phyloP scores from a whole-genome alignment of 2,888 invertebrate species.

The Hydriomena furcata region DNA sequence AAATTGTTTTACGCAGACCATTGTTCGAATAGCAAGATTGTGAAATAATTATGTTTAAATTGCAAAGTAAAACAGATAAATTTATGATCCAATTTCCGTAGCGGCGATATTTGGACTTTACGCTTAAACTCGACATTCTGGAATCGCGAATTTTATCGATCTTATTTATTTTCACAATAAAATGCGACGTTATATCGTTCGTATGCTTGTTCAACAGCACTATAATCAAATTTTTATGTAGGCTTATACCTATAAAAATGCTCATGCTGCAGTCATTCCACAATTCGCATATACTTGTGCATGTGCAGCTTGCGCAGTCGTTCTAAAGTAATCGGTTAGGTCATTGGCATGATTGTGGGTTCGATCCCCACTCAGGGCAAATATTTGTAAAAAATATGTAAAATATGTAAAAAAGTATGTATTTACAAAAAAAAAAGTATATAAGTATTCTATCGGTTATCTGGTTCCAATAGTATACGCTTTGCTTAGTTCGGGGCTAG shows the following conservation, averaged over 20 bases:
- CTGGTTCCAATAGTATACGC: too few species aligned
- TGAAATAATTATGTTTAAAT: conserved; percentile 51
- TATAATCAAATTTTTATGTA: conserved; percentile 5
- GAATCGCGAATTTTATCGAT: conserved; percentile 45
- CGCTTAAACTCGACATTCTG: conserved; percentile 36
- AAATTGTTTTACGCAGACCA: conserved; percentile 42
- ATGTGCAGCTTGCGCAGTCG: too few species aligned
- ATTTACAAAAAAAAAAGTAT: too few species aligned
- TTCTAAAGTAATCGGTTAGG: too few species aligned
- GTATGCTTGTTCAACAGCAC: conserved; percentile 6
- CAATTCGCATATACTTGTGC: not conserved
- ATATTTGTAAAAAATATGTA: too few species aligned
- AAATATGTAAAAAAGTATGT: too few species aligned
- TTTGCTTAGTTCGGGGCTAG: too few species aligned
- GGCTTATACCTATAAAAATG: not conserved
- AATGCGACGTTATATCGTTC: conserved; percentile 26
- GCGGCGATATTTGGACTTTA: conserved; percentile 28
- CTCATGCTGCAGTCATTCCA: not conserved
- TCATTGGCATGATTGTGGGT: too few species aligned
- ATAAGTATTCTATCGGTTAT: too few species aligned
- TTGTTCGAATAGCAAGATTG: conserved; percentile 39
- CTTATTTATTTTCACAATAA: conserved; percentile 47
- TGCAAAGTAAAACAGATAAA: conserved; percentile 52
- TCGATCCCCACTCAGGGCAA: too few species aligned
- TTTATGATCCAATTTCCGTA: conserved; percentile 55